A percentile compares a stretch with the other conserved stretches of the same genome.
These are phyloP conservation scores for Papilio helenus DNA, from an alignment of 1,140 invertebrate species.

Conservation along the genomic window DNA sequence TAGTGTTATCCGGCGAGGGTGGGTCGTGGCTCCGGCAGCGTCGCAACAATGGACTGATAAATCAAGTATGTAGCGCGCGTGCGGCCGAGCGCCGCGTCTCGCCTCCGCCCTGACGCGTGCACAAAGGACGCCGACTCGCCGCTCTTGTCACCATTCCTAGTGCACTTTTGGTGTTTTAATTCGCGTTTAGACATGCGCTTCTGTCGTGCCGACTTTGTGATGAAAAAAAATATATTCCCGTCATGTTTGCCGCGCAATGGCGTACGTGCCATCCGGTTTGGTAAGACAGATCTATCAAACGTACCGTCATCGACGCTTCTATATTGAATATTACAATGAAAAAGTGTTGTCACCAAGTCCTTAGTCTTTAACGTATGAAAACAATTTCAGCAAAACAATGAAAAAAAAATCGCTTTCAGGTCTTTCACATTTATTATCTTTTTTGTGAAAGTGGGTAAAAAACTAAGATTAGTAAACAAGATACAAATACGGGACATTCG, in stretches of 20 bases:
- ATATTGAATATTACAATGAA: not conserved
- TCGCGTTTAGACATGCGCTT: slow-evolving; percentile 27
- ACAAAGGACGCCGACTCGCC: slow-evolving; percentile 66
- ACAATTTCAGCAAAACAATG: not conserved
- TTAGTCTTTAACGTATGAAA: not conserved
- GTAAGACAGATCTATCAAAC: slow-evolving; percentile 22
- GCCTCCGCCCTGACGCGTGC: slow-evolving; percentile 48
- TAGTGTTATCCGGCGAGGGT: slow-evolving; percentile 69
- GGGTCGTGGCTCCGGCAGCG: slow-evolving; percentile 65
- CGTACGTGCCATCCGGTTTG: slow-evolving; percentile 30
- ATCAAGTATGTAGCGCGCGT: slow-evolving; percentile 79
- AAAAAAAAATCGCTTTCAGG: not conserved
- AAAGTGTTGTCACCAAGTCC: not conserved
- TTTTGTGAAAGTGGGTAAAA: not conserved
- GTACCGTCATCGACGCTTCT: not conserved
- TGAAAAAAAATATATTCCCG: slow-evolving; percentile 19
- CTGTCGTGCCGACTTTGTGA: slow-evolving; percentile 6
- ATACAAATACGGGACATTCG: not conserved
- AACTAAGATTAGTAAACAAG: not conserved
- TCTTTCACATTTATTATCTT: not conserved
- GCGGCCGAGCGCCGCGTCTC: slow-evolving; percentile 52
- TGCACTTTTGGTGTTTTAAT: slow-evolving; percentile 41
- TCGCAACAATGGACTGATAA: slow-evolving; percentile 80
- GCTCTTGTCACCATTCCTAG: slow-evolving; percentile 40
- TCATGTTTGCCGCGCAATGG: slow-evolving; percentile 15